Evolutionary conservation across 2,888 invertebrate species (phyloP).

Genomic region (Xanthia icteritia): DNA sequence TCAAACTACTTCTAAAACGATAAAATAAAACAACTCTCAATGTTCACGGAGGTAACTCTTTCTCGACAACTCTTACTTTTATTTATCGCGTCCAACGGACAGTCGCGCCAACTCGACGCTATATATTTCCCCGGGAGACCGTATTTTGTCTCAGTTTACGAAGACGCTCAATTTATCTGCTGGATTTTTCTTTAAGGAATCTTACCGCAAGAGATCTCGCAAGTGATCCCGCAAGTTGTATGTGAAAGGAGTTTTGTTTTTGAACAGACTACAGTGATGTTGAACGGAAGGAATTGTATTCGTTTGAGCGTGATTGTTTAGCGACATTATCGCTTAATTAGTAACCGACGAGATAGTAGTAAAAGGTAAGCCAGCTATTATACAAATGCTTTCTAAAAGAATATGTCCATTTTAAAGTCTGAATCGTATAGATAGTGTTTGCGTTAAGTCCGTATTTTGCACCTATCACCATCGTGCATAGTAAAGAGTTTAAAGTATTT

Average conservation of each 20-base stretch:
- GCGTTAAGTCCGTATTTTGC: background rate
- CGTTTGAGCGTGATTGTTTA: background rate
- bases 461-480: background rate
- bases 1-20: conserved; percentile 13
- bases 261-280: background rate
- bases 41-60: background rate
- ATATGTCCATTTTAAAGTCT: background rate
- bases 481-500: background rate
- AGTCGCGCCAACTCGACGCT: conserved; percentile 25
- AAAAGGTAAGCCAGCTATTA: background rate
- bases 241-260: background rate
- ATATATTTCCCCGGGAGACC: conserved; percentile 40
- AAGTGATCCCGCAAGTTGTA: background rate
- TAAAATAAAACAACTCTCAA: background rate
- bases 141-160: conserved; percentile 50
- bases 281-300: background rate
- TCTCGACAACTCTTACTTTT: conserved; percentile 25
- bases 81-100: conserved; percentile 24
- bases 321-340: too few species aligned
- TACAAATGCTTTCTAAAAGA: background rate
- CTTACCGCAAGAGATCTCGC: background rate
- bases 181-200: conserved; percentile 35
- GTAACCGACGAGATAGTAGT: background rate
- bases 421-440: background rate
- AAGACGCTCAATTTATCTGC: conserved; percentile 40